Base-by-base conservation (phyloP, 2,797 vertebrate genomes). In the Chiloscyllium punctatum region DNA sequence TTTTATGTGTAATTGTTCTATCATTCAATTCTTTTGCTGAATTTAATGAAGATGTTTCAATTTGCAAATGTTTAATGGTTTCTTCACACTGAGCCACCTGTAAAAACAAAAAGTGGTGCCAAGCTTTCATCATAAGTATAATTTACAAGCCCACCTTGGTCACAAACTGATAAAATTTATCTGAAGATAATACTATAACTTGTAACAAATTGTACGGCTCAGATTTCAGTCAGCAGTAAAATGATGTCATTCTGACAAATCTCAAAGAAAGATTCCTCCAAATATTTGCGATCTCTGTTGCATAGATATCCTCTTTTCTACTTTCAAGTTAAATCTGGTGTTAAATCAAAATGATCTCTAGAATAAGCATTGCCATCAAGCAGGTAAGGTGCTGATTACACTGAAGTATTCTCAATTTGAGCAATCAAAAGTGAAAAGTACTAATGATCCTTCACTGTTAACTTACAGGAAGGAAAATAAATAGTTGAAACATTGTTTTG, bases 1-100 rank as follows among this genome's bases (percentile, higher is more conserved):
- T 97, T 96, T 97, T 97, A 96, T 96, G 95, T 92, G 96, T 96
- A 96, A 97, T 96, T 66, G 96, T 97, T 97, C 96, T 97, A 96
- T 96, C 97, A 96, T 97, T 96, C 95, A 96, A 97, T 69, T 97
- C 96, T 96, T 96, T 96, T 68, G 97, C 95, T 96, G 96, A 96
- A 96, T 48, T 96, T 96, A 96, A 96, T 95, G 96, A 95, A 84
- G 96, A 96, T 96, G 96, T 77, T 94, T 97, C 96, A 96, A 96
- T 96, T 96, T 97, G 96, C 96, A 97, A 96, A 96, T 96, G 96
- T 77, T 94, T 96, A 84, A 95, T 96, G 72, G 96, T 96, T 87
- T 97, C 96, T 57, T 96, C 96, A 69, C 62, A 95, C 69, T 95
- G 96, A 96, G 97, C 97, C 84, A 97, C 96, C 97, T 96, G 48